Base-by-base conservation (phyloP, 2,113 vertebrate species). In the Oryzias woworae region DNA sequence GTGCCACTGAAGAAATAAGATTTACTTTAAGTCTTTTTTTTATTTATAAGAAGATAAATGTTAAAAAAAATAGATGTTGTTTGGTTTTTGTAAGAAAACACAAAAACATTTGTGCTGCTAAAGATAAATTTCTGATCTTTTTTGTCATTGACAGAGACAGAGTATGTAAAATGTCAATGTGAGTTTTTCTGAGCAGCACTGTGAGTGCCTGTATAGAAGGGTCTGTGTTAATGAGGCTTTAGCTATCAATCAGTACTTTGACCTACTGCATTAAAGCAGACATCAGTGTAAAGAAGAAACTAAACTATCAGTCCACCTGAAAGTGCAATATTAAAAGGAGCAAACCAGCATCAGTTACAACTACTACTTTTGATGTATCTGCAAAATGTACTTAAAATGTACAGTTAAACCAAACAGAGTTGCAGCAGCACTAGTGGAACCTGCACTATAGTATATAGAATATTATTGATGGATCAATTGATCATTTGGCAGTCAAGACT, bases 381-480 rank as follows among this genome's bases (percentile, higher is more conserved):
- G 58, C 36, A 62, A 41, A 44, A 62, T 71, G 55, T 72, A 65
- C 46, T 58, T 41, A 58, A 50, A 66, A 18, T 18, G 20, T 3
- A 48, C 47, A 20, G 4, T 20, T 52, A 15, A 46, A 64, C 31
- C 36, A 48, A 5, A 47, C 46, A 66, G 7, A 17, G 31, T 24
- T n/a, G 47, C 7, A 50, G 31, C 41, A n/a, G 57, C 20, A 23
- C 64, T 53, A 82, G 70, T 75, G 73, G 53, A 36, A 78, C 63
- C 56, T 66, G 84, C 84, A 83, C 74, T 87, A 75, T 76, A 75
- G 74, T 78, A 81, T 71, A 87, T 83, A 87, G 77, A 72, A 66
- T 62, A 50, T 71, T 80, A 87, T 82, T 86, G 86, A 88, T 73
- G 58, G 76, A 73, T 74, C 67, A 77, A 80, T 85, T 83, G 84